Conservation (phyloP, 2,113 vertebrate genomes). For the Thomomys bottae region DNA sequence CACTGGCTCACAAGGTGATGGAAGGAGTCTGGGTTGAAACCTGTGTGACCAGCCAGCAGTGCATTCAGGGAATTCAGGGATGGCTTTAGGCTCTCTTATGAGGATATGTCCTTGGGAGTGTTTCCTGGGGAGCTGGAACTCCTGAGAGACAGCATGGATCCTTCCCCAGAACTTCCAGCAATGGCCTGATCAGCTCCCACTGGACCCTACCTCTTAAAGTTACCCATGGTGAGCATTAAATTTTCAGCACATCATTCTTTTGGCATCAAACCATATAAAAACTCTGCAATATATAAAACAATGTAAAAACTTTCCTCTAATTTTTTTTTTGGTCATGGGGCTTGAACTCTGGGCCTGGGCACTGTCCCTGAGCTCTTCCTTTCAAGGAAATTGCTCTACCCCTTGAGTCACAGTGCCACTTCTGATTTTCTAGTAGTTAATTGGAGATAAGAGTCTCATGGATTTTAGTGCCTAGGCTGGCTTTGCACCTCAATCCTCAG, state of each 20-base stretch:
- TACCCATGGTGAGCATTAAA: background rate
- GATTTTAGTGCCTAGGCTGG: no score
- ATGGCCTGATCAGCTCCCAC: background rate
- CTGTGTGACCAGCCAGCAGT: background rate
- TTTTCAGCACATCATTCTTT: background rate
- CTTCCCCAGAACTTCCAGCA: background rate
- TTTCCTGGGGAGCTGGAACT: background rate
- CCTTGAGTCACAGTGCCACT: no score
- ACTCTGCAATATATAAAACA: no score
- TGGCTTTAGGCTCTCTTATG: fast-evolving
- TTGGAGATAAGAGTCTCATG: no score
- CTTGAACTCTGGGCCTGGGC: no score
- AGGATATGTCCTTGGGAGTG: fast-evolving
- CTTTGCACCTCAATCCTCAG: no score
- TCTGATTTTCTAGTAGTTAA: no score
- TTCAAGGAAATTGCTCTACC: no score
- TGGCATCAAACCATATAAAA: background rate
- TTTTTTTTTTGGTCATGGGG: no score
- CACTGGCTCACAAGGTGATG: background rate
- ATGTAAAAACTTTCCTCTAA: no score
- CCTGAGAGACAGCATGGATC: background rate
- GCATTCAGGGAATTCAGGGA: background rate
- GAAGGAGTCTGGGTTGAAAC: background rate
- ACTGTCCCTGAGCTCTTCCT: no score
- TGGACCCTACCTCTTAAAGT: background rate